Percentiles rank a stretch among this genome's conserved stretches.
phyloP scores from a whole-genome alignment of 1,140 invertebrate genomes.

The Anastrepha ludens region DNA sequence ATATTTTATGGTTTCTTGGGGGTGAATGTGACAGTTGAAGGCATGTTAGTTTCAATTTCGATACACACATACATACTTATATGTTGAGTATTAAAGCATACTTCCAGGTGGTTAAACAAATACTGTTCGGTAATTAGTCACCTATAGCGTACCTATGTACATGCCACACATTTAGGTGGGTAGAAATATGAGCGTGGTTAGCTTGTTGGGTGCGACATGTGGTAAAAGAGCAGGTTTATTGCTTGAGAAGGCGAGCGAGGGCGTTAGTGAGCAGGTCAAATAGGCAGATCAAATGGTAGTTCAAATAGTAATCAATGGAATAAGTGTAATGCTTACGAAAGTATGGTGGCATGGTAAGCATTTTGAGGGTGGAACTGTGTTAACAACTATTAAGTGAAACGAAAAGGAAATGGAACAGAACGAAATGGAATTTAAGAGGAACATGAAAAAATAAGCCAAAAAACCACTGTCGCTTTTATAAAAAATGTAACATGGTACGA shows the following conservation, averaged over 20 bases:
- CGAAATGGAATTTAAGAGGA: neutral
- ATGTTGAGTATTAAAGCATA: conserved; percentile 22
- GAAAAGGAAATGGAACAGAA: neutral
- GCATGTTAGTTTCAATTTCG: conserved; percentile 58
- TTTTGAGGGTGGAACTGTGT: too few species aligned
- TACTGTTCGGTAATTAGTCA: conserved; percentile 13
- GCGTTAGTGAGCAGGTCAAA: neutral
- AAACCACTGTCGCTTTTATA: too few species aligned
- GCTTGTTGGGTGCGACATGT: neutral
- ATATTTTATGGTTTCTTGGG: conserved; percentile 42
- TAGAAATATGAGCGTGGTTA: neutral
- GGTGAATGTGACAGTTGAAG: conserved; percentile 59
- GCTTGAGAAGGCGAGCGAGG: neutral
- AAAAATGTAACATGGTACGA: too few species aligned
- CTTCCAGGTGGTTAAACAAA: conserved; percentile 33
- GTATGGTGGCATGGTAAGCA: too few species aligned
- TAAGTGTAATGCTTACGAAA: too few species aligned
- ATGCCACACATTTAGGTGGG: conserved; percentile 11
- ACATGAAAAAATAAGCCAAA: neutral
- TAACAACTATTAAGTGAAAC: neutral
- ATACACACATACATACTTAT: neutral
- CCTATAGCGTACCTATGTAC: neutral
- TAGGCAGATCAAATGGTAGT: too few species aligned
- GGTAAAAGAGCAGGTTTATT: neutral
- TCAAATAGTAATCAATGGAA: too few species aligned